Evolutionary conservation across 2,113 vertebrate genomes (phyloP).

Genomic region (Eurypyga helias): DNA sequence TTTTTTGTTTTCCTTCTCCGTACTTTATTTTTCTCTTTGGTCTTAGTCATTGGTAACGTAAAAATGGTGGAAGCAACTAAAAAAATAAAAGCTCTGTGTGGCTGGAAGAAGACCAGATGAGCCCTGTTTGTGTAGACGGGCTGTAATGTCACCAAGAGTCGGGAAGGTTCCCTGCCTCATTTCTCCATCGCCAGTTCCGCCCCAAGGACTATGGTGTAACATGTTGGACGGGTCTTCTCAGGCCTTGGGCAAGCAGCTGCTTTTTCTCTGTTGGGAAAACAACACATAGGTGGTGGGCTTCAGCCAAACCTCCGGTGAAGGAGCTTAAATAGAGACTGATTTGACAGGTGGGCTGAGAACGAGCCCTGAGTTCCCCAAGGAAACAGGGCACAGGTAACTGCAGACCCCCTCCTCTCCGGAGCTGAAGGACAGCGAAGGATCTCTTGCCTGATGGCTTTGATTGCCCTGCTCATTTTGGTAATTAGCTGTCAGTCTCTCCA

Average conservation of each 20-base stretch:
- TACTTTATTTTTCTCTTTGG: constrained; percentile 49
- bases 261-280: constrained; percentile 2
- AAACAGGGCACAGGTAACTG: background rate
- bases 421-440: background rate
- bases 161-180: constrained; percentile 76
- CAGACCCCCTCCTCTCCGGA: background rate
- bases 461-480: constrained; percentile 11
- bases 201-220: background rate
- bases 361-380: background rate
- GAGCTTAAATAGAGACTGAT: background rate
- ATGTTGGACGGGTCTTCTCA: background rate
- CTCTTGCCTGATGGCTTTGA: background rate
- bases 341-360: background rate
- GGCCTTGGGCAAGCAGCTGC: constrained; percentile 54
- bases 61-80: constrained; percentile 16
- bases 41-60: background rate
- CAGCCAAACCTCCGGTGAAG: constrained; percentile 5
- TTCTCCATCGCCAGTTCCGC: constrained; percentile 37
- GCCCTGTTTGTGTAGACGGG: constrained; percentile 83
- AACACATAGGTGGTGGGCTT: constrained; percentile 21
- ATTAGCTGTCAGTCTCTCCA: background rate
- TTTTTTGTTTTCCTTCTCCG: background rate
- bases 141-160: constrained; percentile 71
- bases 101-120: constrained; percentile 64
- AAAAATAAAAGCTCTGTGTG: background rate